phyloP scores from a whole-genome alignment of 2,797 vertebrate species.

The Dendrocincla tyrannina region DNA sequence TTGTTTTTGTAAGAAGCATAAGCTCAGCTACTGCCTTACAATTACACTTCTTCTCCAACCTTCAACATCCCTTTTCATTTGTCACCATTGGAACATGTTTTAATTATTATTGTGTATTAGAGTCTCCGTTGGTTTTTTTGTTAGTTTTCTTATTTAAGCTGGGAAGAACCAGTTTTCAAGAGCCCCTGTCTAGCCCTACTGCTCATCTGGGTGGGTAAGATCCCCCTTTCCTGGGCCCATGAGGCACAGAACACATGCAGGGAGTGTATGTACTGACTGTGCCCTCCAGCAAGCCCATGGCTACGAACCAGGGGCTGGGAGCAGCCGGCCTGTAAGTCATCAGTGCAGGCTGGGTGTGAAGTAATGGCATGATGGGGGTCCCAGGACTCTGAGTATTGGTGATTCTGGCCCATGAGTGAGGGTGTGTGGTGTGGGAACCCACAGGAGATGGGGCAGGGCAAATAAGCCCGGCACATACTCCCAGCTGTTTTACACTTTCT shows the following conservation, averaged over 20 bases:
- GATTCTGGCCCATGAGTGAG: background rate
- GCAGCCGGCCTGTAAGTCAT: background rate
- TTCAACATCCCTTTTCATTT: background rate
- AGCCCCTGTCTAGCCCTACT: background rate
- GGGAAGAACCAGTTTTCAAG: background rate
- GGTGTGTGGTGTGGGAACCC: fast-evolving
- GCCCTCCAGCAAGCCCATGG: background rate
- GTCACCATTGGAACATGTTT: background rate
- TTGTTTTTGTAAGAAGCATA: constrained; percentile 15
- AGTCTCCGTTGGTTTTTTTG: background rate
- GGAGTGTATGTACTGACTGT: fast-evolving
- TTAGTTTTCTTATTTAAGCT: background rate
- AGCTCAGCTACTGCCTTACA: constrained; percentile 44
- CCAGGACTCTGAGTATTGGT: background rate
- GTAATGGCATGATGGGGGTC: fast-evolving
- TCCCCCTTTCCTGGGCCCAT: fast-evolving
- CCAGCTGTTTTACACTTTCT: background rate
- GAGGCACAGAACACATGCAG: fast-evolving
- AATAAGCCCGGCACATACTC: background rate
- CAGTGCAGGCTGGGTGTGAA: fast-evolving
- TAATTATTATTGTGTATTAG: background rate
- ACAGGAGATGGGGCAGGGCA: fast-evolving
- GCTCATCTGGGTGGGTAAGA: background rate
- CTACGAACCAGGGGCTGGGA: background rate
- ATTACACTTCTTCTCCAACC: background rate